Percentiles rank a stretch among this genome's conserved stretches.
Evolutionary conservation across 2,113 vertebrate genomes (phyloP).

Genomic region (Xiphophorus couchianus): DNA sequence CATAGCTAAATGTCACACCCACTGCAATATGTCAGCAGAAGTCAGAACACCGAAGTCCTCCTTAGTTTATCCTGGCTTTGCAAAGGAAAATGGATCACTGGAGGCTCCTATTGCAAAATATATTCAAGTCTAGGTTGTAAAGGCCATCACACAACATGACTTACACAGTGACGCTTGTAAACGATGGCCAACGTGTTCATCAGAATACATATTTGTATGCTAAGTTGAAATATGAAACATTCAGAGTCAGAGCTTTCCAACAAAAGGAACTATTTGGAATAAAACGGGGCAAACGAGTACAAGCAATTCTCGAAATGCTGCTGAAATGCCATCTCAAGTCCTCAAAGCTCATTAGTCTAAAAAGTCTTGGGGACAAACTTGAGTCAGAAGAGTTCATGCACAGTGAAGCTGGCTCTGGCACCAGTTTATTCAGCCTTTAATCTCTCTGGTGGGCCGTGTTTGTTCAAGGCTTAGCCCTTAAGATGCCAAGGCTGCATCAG

Average conservation of each 20-base stretch:
- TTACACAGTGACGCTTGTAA: constrained; percentile 33
- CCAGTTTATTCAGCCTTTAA: constrained; percentile 61
- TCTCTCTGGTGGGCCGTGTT: constrained; percentile 70
- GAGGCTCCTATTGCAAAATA: constrained; percentile 40
- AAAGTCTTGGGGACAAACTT: constrained; percentile 66
- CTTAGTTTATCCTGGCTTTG: constrained; percentile 25
- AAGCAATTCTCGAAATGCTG: constrained; percentile 47
- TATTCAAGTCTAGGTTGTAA: constrained; percentile 40
- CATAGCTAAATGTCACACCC: constrained; percentile 81
- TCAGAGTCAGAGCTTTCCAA: constrained; percentile 56
- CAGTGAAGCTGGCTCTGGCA: constrained; percentile 44
- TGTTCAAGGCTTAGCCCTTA: constrained; percentile 64
- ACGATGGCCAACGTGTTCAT: constrained; percentile 31
- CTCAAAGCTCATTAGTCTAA: constrained; percentile 66
- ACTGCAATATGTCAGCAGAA: constrained; percentile 54
- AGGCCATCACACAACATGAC: constrained; percentile 50
- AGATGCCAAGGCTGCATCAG: constrained; percentile 52
- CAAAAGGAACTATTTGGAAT: constrained; percentile 37
- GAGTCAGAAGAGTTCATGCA: constrained; percentile 59
- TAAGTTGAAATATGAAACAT: constrained; percentile 24
- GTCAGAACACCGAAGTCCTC: constrained; percentile 21
- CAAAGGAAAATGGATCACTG: constrained; percentile 45
- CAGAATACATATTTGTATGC: constrained; percentile 49
- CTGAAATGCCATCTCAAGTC: constrained; percentile 72
- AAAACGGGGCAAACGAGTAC: constrained; percentile 21